Base-by-base conservation (phyloP, 2,113 vertebrate genomes). In the Alces alces region DNA sequence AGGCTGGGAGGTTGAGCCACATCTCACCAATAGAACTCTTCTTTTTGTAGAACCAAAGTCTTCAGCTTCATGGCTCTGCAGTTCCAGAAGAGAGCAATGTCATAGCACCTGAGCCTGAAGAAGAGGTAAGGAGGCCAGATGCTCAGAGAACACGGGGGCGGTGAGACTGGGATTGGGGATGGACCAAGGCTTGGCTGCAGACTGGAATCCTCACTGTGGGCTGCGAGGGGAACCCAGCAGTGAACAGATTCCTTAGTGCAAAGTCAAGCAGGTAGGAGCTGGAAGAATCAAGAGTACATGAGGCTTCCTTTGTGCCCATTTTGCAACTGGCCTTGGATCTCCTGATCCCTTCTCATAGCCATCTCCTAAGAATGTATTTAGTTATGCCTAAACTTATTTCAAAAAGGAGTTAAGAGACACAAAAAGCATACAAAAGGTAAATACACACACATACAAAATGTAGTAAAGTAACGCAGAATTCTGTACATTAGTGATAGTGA, bases 121-220 rank as follows among this genome's bases (percentile, higher is more conserved):
- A 96, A 95, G 93, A 97, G 96, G 98, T 97, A 89, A 97, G 95
- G 39, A 90, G 33, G 47, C 66, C 80, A 66, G 90, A 76, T 58
- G 76, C 12, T 4, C n/a, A 61, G 54, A 73, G 33, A 79, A 47
- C 30, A 79, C 27, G 8, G 64, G 39, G 27, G 36, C 47, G 16
- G 80, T 50, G 21, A 86, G 66, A 86, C 3, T 47, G 70, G 64
- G 17, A 57, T 5, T 64, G 17, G 17, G 33, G 52, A 12, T 66
- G 7, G n/a, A 79, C 39, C 43, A 25, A 54, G 52, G 7, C 64
- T 57, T 94, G 76, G 36, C 27, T 84, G 19, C 21, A 86, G 73
- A 27, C 45, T 78, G 23, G 19, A 58, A 21, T 70, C 54, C 39
- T 89, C 50, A 55, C 55, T 0, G 0, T 52, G 36, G 43, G 58